Conservation (phyloP, 2,888 invertebrate genomes). For the Agrochola lota region DNA sequence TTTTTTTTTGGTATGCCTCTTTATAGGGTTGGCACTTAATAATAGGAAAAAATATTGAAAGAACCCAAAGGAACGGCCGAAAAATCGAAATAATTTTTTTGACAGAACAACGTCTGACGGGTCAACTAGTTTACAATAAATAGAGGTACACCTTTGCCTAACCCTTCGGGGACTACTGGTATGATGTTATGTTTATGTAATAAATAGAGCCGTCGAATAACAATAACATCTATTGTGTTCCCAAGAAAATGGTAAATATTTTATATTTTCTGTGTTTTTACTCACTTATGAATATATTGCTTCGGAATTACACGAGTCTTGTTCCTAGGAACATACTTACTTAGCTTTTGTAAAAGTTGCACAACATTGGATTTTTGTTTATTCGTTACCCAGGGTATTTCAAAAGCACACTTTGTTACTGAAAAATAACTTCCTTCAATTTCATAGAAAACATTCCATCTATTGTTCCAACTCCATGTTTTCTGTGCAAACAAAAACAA, state of each 20-base stretch:
- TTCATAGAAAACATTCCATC: constrained; percentile 39
- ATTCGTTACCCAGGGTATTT: constrained; percentile 6
- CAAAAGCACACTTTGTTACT: constrained; percentile 25
- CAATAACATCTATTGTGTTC: background rate
- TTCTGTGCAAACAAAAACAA: constrained; percentile 51
- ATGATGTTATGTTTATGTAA: too few species aligned
- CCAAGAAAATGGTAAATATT: background rate
- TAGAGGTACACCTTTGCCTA: background rate
- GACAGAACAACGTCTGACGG: too few species aligned
- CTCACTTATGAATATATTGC: constrained; percentile 11
- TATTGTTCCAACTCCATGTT: constrained; percentile 46
- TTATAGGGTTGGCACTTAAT: too few species aligned
- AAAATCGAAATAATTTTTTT: too few species aligned
- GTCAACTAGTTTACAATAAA: too few species aligned
- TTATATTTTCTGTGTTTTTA: background rate
- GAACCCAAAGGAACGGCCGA: too few species aligned
- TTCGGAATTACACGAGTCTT: background rate
- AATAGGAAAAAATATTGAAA: too few species aligned
- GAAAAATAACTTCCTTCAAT: constrained; percentile 35
- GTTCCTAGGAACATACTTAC: background rate
- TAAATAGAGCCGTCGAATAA: background rate
- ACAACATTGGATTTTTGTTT: constrained; percentile 1
- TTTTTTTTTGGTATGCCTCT: too few species aligned
- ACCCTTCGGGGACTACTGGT: fast-evolving
- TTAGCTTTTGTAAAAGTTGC: background rate